A percentile compares a stretch with the other conserved stretches of the same genome.
These are phyloP conservation scores for Callaeas wilsoni DNA, from an alignment of 2,113 vertebrate genomes.

Conservation along the genomic window DNA sequence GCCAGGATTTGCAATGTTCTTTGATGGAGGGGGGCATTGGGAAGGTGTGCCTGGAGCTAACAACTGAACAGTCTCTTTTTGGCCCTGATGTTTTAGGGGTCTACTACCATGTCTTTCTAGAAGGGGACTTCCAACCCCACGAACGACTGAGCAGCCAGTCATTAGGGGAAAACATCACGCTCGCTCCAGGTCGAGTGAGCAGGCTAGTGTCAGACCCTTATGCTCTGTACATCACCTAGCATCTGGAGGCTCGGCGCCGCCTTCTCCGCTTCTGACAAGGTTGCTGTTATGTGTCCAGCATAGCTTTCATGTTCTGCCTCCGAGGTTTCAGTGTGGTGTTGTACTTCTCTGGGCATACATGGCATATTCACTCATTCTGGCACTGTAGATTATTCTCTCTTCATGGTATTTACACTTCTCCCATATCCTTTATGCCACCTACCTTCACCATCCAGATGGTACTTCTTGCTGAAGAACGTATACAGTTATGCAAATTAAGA, in stretches of 20 bases:
- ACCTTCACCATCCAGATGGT: constrained; percentile 45
- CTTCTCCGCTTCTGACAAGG: constrained; percentile 73
- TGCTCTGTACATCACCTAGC: constrained; percentile 64
- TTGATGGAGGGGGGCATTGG: constrained; percentile 40
- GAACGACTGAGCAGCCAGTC: constrained; percentile 66
- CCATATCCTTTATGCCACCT: constrained; percentile 24
- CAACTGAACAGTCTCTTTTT: constrained; percentile 71
- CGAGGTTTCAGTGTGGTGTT: constrained; percentile 66
- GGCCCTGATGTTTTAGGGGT: constrained; percentile 73
- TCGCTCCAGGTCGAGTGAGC: constrained; percentile 71
- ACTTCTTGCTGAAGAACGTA: not conserved
- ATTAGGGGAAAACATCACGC: constrained; percentile 65
- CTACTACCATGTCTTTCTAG: constrained; percentile 71
- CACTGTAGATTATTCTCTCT: constrained; percentile 21
- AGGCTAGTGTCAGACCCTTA: constrained; percentile 64
- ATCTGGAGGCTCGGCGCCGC: constrained; percentile 59
- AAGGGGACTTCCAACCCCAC: constrained; percentile 72
- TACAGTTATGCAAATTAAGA: not conserved
- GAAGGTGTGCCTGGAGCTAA: constrained; percentile 46
- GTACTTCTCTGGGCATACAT: constrained; percentile 53
- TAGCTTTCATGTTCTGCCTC: constrained; percentile 64
- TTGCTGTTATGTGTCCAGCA: constrained; percentile 65
- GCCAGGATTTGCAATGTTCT: constrained; percentile 8
- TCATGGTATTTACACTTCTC: constrained; percentile 43
- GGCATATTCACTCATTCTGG: constrained; percentile 45